Evolutionary conservation across 2,113 vertebrate genomes (phyloP).

Genomic region (Charina bottae): DNA sequence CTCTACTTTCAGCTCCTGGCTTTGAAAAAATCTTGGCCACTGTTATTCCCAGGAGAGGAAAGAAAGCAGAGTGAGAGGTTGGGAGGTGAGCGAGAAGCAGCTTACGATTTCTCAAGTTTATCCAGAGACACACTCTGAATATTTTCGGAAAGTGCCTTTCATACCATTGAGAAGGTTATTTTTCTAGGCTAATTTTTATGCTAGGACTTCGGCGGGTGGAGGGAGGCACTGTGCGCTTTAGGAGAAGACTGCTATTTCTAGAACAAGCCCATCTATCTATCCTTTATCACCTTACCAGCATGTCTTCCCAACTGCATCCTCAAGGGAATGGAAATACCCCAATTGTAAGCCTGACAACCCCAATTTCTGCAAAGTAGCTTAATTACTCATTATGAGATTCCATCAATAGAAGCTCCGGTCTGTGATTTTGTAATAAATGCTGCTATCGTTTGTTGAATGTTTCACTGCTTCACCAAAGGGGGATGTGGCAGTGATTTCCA

Average conservation of each 20-base stretch:
- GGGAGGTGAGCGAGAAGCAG: not conserved
- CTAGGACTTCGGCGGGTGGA: slow-evolving; percentile 21
- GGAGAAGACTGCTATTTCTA: slow-evolving; percentile 56
- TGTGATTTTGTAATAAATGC: slow-evolving; percentile 79
- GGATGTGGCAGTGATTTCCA: slow-evolving; percentile 69
- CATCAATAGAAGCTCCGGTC: slow-evolving; percentile 78
- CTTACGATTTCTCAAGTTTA: slow-evolving; percentile 18
- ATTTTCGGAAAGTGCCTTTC: slow-evolving; percentile 53
- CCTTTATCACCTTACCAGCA: slow-evolving; percentile 69
- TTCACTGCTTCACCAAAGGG: slow-evolving; percentile 78
- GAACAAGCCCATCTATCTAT: slow-evolving; percentile 65
- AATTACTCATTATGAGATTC: slow-evolving; percentile 81
- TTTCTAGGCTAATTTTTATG: slow-evolving; percentile 59
- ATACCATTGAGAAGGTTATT: slow-evolving; percentile 52
- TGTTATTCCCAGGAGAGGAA: slow-evolving; percentile 10
- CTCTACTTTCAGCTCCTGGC: slow-evolving; percentile 15
- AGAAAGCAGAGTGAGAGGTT: not conserved
- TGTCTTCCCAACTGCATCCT: slow-evolving; percentile 72
- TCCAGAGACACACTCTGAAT: not conserved
- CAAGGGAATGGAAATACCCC: slow-evolving; percentile 69
- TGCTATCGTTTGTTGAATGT: slow-evolving; percentile 78
- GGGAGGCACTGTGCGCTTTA: slow-evolving; percentile 34
- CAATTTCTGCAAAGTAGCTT: slow-evolving; percentile 76
- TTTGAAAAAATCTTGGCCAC: not conserved
- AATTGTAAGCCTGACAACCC: slow-evolving; percentile 70